Evolutionary conservation across 2,113 vertebrate genomes (phyloP).

Genomic region (Zosterops borbonicus): DNA sequence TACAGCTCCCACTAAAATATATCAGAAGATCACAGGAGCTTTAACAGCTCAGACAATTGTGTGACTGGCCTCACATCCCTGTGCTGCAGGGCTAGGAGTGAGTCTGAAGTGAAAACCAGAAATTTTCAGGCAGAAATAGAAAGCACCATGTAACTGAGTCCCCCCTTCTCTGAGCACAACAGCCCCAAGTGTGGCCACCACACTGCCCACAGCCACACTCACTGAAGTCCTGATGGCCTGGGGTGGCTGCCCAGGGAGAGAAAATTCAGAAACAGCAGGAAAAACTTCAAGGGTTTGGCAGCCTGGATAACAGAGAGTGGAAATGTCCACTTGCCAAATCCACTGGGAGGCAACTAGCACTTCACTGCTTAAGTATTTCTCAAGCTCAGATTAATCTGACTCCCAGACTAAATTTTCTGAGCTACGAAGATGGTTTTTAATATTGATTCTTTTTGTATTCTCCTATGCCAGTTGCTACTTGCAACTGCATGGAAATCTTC

Average conservation of each 20-base stretch:
- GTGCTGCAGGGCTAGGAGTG: not conserved
- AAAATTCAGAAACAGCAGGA: not conserved
- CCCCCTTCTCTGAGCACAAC: not conserved
- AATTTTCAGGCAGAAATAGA: not conserved
- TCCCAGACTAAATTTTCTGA: not conserved
- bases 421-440: not conserved
- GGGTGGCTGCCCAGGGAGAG: not conserved
- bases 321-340: not conserved
- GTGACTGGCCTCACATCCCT: not conserved
- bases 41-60: not conserved
- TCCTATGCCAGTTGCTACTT: not conserved
- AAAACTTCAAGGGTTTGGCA: not conserved
- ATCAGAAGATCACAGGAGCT: not conserved
- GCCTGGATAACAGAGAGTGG: not conserved
- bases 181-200: rapidly evolving
- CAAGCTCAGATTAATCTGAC: not conserved
- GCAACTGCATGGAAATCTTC: not conserved
- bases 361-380: not conserved
- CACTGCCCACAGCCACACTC: rapidly evolving
- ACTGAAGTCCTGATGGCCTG: not conserved
- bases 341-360: not conserved
- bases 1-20: not conserved
- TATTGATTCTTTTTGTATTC: not conserved
- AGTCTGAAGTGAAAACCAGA: not conserved
- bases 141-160: rapidly evolving